phyloP scores from a whole-genome alignment of 2,888 invertebrate species.

The Nipponacmea schrenckii region DNA sequence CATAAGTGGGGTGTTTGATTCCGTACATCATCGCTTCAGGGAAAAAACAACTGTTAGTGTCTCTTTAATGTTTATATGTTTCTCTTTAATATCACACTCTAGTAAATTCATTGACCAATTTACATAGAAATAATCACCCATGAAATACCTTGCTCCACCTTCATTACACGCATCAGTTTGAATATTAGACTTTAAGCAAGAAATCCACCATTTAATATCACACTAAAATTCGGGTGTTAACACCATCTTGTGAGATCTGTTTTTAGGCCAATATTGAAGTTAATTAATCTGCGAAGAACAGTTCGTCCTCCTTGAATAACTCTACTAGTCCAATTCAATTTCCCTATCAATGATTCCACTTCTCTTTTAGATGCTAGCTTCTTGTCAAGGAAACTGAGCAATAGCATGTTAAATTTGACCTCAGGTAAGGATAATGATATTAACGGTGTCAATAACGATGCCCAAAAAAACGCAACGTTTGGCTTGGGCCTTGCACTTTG shows the following conservation, averaged over 20 bases:
- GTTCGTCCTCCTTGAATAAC: not conserved
- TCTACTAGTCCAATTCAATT: constrained; percentile 1
- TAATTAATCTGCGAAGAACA: not conserved
- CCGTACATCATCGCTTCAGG: not conserved
- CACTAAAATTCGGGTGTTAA: not conserved
- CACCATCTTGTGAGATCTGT: not conserved
- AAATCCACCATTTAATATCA: not conserved
- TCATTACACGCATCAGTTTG: not conserved
- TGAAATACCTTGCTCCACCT: not conserved
- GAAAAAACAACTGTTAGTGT: not conserved
- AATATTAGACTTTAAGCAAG: not conserved
- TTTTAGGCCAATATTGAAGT: not conserved
- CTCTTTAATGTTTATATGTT: not conserved
- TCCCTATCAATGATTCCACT: constrained; percentile 10
- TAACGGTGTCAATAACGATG: not conserved
- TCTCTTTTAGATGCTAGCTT: constrained; percentile 1
- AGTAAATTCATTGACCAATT: not conserved
- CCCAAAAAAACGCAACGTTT: not conserved
- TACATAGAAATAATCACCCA: not conserved
- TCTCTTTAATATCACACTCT: not conserved
- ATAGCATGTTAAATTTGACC: not conserved
- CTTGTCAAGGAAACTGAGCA: not conserved
- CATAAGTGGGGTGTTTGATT: no score
- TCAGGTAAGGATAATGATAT: not conserved
- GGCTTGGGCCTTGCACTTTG: not conserved